Evolutionary conservation across 2,888 invertebrate genomes (phyloP), one percentile per base, ranked within the genome.

Genomic region (Arge pagana): DNA sequence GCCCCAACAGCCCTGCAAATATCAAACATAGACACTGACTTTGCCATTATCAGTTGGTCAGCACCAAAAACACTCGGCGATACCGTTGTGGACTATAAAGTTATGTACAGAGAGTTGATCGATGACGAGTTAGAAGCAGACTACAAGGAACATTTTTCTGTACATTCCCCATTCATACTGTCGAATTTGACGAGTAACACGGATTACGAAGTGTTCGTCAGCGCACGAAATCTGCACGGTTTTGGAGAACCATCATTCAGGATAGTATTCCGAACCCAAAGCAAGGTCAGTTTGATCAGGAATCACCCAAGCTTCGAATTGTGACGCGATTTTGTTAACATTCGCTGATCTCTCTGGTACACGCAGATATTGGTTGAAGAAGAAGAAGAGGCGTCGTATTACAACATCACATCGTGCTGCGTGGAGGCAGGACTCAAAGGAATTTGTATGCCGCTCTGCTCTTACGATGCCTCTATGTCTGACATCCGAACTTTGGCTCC

Each of bases 391-490:
- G 79, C 85, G 4, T 79, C 82, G 42, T 77, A 80, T 3, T 92
- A 92, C 80, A 92, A 92, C 75, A 86, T 90, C 68, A 88, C 88
- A 1, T 84, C 85, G 4, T 93, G 92, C 70, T 93, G 92, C 71
- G 82, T 85, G 23, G 80, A 83, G 2, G 88, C 88, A 4, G 86
- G 86, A 31, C 68, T 89, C 7, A 85, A 84, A 21, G 80, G 80
- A 2, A 82, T 84, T 6, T 91, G 90, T 70, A 81, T 88, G 78
- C 89, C 90, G 1, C 81, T 93, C 8, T 93, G 92, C 67, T 84
- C 88, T 0, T 92, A 90, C 72, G 86, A 90, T 70, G 90, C 90
- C 42, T 88, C 86, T 66, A 88, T 93, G 86, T 85, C 87, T 3
- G 90, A 91, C 71, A 81, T 92, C 55, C 83, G 89, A 67, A 79